Percentiles rank a stretch among this genome's conserved stretches.
phyloP scores from a whole-genome alignment of 2,888 invertebrate species.

The Dendrolimus pini region DNA sequence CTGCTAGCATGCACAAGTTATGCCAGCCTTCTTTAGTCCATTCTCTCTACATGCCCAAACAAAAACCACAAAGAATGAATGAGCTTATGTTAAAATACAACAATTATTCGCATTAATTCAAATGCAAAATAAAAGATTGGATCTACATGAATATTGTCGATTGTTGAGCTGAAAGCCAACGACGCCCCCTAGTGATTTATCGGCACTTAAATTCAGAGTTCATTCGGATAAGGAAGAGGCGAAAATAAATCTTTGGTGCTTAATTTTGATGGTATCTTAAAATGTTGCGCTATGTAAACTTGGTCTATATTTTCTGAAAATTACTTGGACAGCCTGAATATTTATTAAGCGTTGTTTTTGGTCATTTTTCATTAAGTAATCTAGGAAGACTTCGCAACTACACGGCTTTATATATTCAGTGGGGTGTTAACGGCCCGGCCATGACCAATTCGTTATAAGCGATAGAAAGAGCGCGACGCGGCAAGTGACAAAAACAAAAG shows the following conservation, averaged over 20 bases:
- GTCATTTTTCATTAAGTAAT: background rate
- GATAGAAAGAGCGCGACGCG: no score
- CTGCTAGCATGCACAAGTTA: no score
- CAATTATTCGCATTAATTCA: background rate
- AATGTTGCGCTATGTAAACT: constrained; percentile 1
- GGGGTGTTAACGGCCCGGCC: no score
- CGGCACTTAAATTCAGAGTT: constrained; percentile 33
- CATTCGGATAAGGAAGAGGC: constrained; percentile 23
- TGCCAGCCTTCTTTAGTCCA: no score
- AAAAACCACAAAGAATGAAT: no score
- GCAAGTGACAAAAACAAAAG: no score
- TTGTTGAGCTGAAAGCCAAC: constrained; percentile 12
- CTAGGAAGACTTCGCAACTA: no score
- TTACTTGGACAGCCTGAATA: constrained; percentile 6
- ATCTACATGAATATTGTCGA: constrained; percentile 1
- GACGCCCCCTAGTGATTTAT: constrained; percentile 31
- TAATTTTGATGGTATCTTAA: constrained; percentile 28
- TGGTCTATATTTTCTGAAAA: background rate
- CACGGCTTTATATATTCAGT: no score
- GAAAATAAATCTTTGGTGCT: constrained; percentile 28
- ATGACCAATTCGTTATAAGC: no score
- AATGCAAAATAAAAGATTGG: background rate
- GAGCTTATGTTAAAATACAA: no score
- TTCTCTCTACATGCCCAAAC: no score
- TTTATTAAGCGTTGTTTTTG: constrained; percentile 3